phyloP scores from a whole-genome alignment of 2,888 invertebrate genomes.

The Netelia fuscicornis region DNA sequence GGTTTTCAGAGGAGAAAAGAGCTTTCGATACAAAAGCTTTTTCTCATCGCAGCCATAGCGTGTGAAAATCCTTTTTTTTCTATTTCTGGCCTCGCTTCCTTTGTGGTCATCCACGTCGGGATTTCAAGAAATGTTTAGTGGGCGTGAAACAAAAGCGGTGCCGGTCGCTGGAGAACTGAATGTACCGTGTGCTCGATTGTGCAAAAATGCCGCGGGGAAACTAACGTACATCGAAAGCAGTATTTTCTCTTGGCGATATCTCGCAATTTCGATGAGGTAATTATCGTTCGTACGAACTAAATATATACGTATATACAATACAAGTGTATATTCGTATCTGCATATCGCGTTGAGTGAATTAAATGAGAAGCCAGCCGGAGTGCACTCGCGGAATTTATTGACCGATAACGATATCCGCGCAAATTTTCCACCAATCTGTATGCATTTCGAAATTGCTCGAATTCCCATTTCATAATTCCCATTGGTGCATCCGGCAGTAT shows the following conservation, averaged over 20 bases:
- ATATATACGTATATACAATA: neutral
- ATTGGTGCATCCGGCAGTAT: neutral
- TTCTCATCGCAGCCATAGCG: constrained; percentile 25
- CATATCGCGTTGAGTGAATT: constrained; percentile 36
- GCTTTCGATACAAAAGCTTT: constrained; percentile 32
- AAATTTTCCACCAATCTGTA: constrained; percentile 30
- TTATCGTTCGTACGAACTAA: constrained; percentile 11
- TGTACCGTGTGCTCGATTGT: neutral
- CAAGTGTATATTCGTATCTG: neutral
- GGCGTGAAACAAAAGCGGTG: constrained; percentile 30
- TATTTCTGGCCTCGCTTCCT: constrained; percentile 44
- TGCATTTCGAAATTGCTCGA: constrained; percentile 14
- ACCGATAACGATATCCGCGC: constrained; percentile 37
- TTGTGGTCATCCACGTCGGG: constrained; percentile 36
- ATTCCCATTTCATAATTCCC: constrained; percentile 40
- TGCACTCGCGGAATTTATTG: constrained; percentile 39
- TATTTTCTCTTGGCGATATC: constrained; percentile 36
- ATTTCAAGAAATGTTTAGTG: constrained; percentile 15
- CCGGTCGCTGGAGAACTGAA: neutral
- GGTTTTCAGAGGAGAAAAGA: constrained; percentile 36
- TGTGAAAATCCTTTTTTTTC: constrained; percentile 44
- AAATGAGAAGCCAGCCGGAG: constrained; percentile 16
- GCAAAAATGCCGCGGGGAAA: neutral
- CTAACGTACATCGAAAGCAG: neutral
- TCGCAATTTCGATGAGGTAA: constrained; percentile 34